These are phyloP conservation scores for Lepidostoma basale DNA, from an alignment of 1,140 invertebrate genomes.

Conservation along the genomic window DNA sequence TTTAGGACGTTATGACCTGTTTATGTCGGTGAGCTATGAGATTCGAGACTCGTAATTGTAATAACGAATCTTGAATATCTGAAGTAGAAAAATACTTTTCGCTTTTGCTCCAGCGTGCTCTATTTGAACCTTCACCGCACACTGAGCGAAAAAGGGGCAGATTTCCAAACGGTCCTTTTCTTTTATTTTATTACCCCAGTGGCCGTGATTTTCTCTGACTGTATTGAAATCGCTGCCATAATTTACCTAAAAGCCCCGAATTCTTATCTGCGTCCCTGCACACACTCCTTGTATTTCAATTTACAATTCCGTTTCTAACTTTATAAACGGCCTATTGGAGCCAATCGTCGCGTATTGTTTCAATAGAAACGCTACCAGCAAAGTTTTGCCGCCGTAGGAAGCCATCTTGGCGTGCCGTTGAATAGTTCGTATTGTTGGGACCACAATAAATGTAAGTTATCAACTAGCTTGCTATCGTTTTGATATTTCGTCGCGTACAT, in stretches of 20 bases:
- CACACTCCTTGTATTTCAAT: constrained; percentile 9
- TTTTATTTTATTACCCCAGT: constrained; percentile 7
- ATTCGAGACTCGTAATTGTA: no score
- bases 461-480: no score
- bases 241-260: constrained; percentile 8
- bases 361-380: neutral
- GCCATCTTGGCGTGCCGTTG: neutral
- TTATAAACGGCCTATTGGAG: neutral
- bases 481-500: no score
- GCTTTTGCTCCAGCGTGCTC: no score
- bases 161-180: neutral
- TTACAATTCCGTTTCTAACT: constrained; percentile 14
- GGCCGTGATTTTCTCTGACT: neutral
- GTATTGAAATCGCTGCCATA: constrained; percentile 3
- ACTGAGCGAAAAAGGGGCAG: neutral
- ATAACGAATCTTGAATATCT: no score
- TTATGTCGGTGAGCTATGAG: no score
- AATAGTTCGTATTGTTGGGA: neutral
- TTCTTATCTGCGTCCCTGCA: constrained; percentile 1
- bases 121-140: no score
- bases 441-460: no score
- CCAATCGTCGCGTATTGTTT: neutral
- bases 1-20: no score
- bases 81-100: no score
- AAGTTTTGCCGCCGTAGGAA: neutral